Conservation (phyloP, 2,888 invertebrate genomes). For the Pelosia muscerda region DNA sequence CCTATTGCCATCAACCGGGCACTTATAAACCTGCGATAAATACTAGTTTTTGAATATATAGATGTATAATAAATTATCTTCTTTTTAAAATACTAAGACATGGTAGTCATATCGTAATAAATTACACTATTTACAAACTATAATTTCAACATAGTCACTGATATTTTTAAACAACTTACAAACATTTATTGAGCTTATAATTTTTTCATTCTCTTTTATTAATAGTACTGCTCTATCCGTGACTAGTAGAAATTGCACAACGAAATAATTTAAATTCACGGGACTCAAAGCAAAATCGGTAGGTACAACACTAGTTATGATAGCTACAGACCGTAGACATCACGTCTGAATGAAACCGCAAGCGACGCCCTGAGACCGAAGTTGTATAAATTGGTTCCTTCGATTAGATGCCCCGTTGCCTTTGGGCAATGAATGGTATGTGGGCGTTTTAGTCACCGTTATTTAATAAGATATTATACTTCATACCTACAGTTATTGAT, state of each 20-base stretch:
- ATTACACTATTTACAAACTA: no score
- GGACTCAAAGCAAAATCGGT: conserved; percentile 4
- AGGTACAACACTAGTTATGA: conserved; percentile 42
- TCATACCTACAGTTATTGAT: no score
- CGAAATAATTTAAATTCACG: neutral
- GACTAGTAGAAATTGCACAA: neutral
- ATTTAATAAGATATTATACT: neutral
- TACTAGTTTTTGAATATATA: no score
- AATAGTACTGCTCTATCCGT: neutral
- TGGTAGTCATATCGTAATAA: no score
- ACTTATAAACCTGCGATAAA: no score
- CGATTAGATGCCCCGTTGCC: conserved; percentile 39
- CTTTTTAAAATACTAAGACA: no score
- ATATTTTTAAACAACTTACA: no score
- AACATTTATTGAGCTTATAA: no score
- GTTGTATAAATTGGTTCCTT: conserved; percentile 59
- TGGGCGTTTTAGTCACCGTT: conserved; percentile 14
- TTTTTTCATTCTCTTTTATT: no score
- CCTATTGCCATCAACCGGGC: no score
- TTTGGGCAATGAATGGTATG: conserved; percentile 31
- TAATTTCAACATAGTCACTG: no score
- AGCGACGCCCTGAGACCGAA: conserved; percentile 49
- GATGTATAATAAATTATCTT: no score
- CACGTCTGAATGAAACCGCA: conserved; percentile 64
- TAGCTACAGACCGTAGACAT: conserved; percentile 46